Percentiles rank a stretch among this genome's conserved stretches.
These are phyloP conservation scores for Podargus strigoides DNA, from an alignment of 2,797 vertebrate species.

Conservation along the genomic window DNA sequence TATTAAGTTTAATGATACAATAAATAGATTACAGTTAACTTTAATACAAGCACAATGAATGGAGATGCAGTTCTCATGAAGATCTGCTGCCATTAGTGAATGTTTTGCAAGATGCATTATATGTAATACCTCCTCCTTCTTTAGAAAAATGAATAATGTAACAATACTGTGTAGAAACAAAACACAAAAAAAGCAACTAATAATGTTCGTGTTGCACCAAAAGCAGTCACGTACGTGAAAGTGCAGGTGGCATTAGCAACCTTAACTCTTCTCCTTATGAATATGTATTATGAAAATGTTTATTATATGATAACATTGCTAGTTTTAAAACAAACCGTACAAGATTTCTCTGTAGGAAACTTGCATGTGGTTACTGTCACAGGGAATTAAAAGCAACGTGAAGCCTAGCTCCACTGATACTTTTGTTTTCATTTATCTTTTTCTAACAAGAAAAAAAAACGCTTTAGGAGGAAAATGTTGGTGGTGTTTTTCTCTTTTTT, in stretches of 20 bases:
- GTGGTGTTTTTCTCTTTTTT: too few relatives aligned
- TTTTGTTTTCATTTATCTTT: conserved; percentile 22
- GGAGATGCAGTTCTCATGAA: not conserved
- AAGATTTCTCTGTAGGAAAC: conserved; percentile 13
- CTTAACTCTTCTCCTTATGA: not conserved
- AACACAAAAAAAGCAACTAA: not conserved
- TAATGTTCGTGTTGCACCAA: not conserved
- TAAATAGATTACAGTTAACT: conserved; percentile 62
- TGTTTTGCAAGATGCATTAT: conserved; percentile 2
- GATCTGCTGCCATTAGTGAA: conserved; percentile 1
- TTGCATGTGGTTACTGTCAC: not conserved
- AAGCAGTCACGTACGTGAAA: not conserved
- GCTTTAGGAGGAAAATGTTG: not conserved
- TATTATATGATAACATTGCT: not conserved
- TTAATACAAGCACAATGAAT: conserved; percentile 51
- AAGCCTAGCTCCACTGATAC: not conserved
- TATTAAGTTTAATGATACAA: conserved; percentile 63
- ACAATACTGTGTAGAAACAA: not conserved
- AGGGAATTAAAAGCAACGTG: conserved; percentile 15
- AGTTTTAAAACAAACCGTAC: conserved; percentile 29
- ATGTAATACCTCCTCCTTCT: not conserved
- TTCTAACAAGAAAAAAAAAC: not conserved
- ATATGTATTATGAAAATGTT: not conserved
- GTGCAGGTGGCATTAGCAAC: not conserved
- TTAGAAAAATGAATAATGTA: conserved; percentile 15